Evolutionary conservation across 2,888 invertebrate genomes (phyloP).

Genomic region (Tubulanus polymorphus): DNA sequence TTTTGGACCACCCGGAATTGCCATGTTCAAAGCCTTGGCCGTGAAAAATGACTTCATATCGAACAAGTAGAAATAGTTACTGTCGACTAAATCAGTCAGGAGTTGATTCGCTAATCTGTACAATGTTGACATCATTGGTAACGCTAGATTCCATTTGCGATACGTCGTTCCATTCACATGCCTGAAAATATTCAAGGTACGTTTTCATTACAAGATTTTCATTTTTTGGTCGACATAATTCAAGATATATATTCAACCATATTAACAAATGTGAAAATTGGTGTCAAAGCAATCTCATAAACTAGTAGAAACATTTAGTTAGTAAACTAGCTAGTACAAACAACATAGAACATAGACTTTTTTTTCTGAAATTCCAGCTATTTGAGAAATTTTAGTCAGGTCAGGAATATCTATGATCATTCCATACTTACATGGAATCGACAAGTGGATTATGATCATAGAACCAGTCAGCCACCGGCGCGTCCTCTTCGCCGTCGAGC

Average conservation of each 20-base stretch:
- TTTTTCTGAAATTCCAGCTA: too few species aligned
- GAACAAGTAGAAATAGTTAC: conserved; percentile 98
- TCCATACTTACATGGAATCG: conserved; percentile 65
- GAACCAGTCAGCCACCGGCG: conserved; percentile 83
- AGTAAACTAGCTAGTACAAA: too few species aligned
- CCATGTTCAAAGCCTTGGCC: conserved; percentile 98
- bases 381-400: neutral
- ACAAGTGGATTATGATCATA: conserved; percentile 96
- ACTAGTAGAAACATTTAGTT: too few species aligned
- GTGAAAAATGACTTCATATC: conserved; percentile 99
- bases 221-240: too few species aligned
- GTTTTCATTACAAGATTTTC: too few species aligned
- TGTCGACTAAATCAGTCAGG: conserved; percentile 94
- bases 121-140: conserved; percentile 96
- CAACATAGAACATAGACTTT: too few species aligned
- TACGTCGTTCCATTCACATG: conserved; percentile 96
- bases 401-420: too few species aligned
- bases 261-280: too few species aligned
- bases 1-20: conserved; percentile 98
- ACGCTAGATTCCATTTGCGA: conserved; percentile 88
- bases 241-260: too few species aligned
- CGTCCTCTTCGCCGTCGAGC: conserved; percentile 82
- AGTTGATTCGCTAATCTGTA: conserved; percentile 97
- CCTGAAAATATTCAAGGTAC: conserved; percentile 58
- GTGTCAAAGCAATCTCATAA: too few species aligned